Conservation (phyloP, 2,797 vertebrate species). For the Clarias pachynema region DNA sequence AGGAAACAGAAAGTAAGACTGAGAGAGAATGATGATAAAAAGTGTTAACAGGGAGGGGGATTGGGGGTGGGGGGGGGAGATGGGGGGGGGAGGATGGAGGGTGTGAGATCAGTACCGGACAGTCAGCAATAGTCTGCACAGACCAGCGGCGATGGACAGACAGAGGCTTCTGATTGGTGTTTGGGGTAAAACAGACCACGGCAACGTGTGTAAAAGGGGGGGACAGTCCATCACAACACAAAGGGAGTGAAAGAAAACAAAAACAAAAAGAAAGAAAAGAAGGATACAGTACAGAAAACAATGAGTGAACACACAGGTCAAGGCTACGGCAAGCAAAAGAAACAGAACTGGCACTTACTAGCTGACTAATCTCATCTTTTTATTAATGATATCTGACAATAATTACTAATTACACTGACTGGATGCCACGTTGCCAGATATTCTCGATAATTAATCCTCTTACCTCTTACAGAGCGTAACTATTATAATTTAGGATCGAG, state of each 20-base stretch:
- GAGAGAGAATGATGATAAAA: not conserved
- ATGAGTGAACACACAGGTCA: constrained; percentile 44
- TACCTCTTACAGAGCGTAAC: not conserved
- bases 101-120: constrained; percentile 87
- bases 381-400: no score
- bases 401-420: no score
- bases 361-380: no score
- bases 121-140: constrained; percentile 96
- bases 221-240: constrained; percentile 49
- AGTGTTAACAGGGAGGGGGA: no score
- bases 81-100: constrained; percentile 44
- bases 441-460: no score
- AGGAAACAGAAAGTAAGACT: constrained; percentile 9
- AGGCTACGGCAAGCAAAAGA: constrained; percentile 13
- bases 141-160: constrained; percentile 95
- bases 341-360: not conserved
- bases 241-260: constrained; percentile 5
- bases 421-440: not conserved
- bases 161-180: constrained; percentile 89
- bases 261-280: constrained; percentile 24
- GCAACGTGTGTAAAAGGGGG: constrained; percentile 57
- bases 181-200: constrained; percentile 65
- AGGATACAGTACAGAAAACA: constrained; percentile 44
- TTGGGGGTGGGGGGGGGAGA: constrained; percentile 15
- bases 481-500: not conserved